Percentiles rank a stretch among this genome's conserved stretches.
phyloP scores from a whole-genome alignment of 2,888 invertebrate species.

The Stratiomys singularior region DNA sequence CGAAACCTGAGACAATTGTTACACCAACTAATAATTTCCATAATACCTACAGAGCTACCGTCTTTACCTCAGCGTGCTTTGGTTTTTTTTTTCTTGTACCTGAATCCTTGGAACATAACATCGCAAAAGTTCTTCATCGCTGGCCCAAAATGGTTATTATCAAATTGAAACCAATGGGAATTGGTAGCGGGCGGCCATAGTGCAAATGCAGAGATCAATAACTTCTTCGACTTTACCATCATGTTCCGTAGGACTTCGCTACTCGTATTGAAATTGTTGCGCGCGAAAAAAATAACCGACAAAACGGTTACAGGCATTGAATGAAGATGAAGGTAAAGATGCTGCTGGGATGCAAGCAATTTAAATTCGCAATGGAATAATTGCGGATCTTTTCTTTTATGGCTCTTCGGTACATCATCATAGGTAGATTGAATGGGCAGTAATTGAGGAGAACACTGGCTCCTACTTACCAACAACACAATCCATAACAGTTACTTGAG shows the following conservation, averaged over 20 bases:
- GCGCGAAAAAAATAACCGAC: not conserved
- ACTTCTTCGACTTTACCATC: not conserved
- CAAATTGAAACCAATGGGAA: not conserved
- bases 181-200: not conserved
- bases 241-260: not conserved
- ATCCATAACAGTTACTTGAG: not conserved
- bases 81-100: no score
- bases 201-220: not conserved
- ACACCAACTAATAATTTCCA: no score
- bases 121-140: not conserved
- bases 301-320: not conserved
- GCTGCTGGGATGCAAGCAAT: not conserved
- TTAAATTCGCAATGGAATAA: not conserved
- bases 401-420: not conserved
- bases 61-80: no score
- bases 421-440: not conserved
- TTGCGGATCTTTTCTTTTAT: not conserved
- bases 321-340: not conserved
- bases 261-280: not conserved
- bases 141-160: not conserved
- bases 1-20: no score
- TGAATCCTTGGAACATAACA: no score
- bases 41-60: no score
- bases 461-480: not conserved
- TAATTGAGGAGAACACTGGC: not conserved